Base-by-base conservation (phyloP, 2,113 vertebrate species). In the Columba janthina region DNA sequence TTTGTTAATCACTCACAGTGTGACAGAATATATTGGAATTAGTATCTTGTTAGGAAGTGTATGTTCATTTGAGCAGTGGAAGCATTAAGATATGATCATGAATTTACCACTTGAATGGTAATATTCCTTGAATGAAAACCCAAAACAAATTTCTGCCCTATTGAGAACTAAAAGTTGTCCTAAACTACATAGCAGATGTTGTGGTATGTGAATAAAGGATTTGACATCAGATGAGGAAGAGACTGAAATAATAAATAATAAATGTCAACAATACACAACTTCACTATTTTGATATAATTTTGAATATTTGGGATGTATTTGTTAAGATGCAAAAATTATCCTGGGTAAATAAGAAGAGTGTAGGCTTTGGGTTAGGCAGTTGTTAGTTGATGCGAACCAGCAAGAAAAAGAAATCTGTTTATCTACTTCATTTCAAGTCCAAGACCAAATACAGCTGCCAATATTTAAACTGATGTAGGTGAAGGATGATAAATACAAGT, bases 1-100 rank as follows among this genome's bases (percentile, higher is more conserved):
- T 93, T 95, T 94, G 70, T 77, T 97, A 91, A 89, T n/a, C 29
- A 58, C 67, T 93, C 61, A 28, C 58, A 75, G 60, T 83, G 60
- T 95, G 93, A 93, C 82, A 81, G 94, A 89, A 89, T 86, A 86
- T 36, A 64, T 38, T 96, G 48, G 18, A 86, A 79, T 94, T 82
- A 64, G 32, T 89, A 48, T 91, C 64, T 94, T 95, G 80, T 69
- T 78, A 76, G 65, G 75, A 57, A 88, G 26, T 61, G 4, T 75
- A 9, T 32, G 20, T 61, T 85, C 75, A 25, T 24, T 62, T 56
- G 40, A 92, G 83, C 76, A 74, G 24, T 44, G 66, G 42, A 79
- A 80, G 34, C 66, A 44, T 34, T 21, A 53, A 26, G 29, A 53
- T 71, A 44, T 88, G 83, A 92, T 28, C 22, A 10, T 21, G 38